A percentile compares a stretch with the other conserved stretches of the same genome.
Evolutionary conservation across 2,888 invertebrate species (phyloP).

Genomic region (Temnothorax rugatulus): DNA sequence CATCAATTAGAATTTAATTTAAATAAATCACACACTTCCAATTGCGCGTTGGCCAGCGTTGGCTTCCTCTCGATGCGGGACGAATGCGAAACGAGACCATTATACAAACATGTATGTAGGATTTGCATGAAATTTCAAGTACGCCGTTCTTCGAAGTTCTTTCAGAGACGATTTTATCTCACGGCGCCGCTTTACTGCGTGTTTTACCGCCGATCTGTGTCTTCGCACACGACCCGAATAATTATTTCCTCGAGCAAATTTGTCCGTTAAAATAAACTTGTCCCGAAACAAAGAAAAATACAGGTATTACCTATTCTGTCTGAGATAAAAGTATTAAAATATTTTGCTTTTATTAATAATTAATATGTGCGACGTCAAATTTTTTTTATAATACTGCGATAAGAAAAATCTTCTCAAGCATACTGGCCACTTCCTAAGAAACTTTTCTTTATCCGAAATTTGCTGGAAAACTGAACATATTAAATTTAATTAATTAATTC

Average conservation of each 20-base stretch:
- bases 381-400: neutral
- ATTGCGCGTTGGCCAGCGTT: conserved; percentile 5
- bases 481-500: neutral
- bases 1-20: conserved; percentile 46
- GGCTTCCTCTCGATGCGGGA: conserved; percentile 19
- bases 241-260: neutral
- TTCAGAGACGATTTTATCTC: conserved; percentile 47
- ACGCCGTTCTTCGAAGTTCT: conserved; percentile 35
- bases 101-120: neutral
- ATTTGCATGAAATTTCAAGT: conserved; percentile 52
- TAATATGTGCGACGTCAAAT: neutral
- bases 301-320: neutral
- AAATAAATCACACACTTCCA: conserved; percentile 49
- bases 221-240: neutral
- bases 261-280: neutral
- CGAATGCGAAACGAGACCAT: conserved; percentile 43
- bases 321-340: neutral
- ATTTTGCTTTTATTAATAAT: neutral
- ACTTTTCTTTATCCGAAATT: no score
- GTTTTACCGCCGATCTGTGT: neutral
- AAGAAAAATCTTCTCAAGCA: neutral
- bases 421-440: neutral
- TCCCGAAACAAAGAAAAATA: neutral
- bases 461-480: no score
- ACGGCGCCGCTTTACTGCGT: neutral